Base-by-base conservation (phyloP, 1,140 invertebrate species). In the Melipona quadrifasciata region DNA sequence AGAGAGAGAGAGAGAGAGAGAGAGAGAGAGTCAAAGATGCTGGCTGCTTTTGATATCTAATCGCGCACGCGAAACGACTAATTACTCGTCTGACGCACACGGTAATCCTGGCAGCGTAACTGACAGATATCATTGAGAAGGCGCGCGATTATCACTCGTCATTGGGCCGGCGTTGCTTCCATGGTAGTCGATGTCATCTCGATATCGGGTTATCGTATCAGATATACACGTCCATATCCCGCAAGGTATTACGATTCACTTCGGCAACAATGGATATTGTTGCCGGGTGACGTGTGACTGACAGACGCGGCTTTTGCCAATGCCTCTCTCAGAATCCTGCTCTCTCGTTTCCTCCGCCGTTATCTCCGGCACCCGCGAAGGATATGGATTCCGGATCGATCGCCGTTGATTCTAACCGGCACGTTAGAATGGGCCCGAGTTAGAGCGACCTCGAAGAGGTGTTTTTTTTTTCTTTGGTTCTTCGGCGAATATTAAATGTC, bases 121-220 rank as follows among this genome's bases (percentile, higher is more conserved):
- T 47, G 82, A 77, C 75, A 76, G 85, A 89, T 89, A 89, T 70
- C 79, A 89, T 89, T 87, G 39, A 86, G 76, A 82, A 89, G 88
- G 73, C 55, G 64, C 47, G 67, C 72, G 89, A 89, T 90, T 89
- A 89, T 86, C 87, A 55, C 80, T 89, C 87, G 87, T 89, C 84
- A 76, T 82, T 87, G 81, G 77, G 64, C 79, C 65, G 65, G 61
- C 79, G n/a, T 51, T 55, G 84, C 87, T 88, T 74, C 88, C 85
- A 87, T 90, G 85, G 88, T 89, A 89, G 87, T 87, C 82, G 86
- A 89, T 90, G 89, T 90, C 89, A 90, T 90, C 89, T 90, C 88
- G 88, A 85, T 90, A 90, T 90, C 89, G 82, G 65, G 89, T 77
- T 82, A 90, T 90, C 89, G 88, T 80, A 90, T 90, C 89, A 79